Evolutionary conservation across 2,113 vertebrate genomes (phyloP), one percentile per base, ranked within the genome.

Genomic region (Thryonomys swinderianus): DNA sequence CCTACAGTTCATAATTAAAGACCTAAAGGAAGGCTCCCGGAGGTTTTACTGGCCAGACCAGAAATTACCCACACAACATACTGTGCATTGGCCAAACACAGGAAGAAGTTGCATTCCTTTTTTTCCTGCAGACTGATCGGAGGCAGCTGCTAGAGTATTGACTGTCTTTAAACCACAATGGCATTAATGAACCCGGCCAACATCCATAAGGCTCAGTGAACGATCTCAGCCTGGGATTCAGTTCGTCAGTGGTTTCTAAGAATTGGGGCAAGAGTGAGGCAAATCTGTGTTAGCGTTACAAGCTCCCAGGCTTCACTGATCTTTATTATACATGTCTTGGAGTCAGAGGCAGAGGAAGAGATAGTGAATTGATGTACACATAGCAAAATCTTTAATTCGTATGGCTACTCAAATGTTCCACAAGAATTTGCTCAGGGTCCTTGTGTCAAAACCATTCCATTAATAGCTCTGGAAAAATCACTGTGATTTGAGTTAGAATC

Each of bases 1-100:
- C 98, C 96, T 98, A 97, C 96, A 97, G 98, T 98, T 98, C 98
- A 98, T 98, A 98, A 98, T 98, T 98, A 98, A 98, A 98, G 97
- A 98, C 96, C 97, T 96, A 96, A 96, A 97, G 97, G 98, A 98
- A 98, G 94, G 94, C 96, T 98, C 97, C 97, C 94, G 97, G 98
- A 98, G 95, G 96, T 97, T 98, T 98, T 98, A 98, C 98, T 97
- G 97, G 97, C 97, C 97, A 97, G 98, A 97, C 97, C 96, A 97
- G 97, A 98, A 98, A 98, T 98, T 97, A 98, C 95, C 97, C 97
- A 95, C 95, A 97, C 97, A 97, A 80, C 97, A 97, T 93, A 96
- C 96, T 95, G 96, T 92, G 91, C 97, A 96, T 90, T 62, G 97
- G 97, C 97, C 97, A 92, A 97, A 94, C 96, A 98, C 96, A 96